phyloP scores from a whole-genome alignment of 2,888 invertebrate genomes.

The Syrista parreyssii region DNA sequence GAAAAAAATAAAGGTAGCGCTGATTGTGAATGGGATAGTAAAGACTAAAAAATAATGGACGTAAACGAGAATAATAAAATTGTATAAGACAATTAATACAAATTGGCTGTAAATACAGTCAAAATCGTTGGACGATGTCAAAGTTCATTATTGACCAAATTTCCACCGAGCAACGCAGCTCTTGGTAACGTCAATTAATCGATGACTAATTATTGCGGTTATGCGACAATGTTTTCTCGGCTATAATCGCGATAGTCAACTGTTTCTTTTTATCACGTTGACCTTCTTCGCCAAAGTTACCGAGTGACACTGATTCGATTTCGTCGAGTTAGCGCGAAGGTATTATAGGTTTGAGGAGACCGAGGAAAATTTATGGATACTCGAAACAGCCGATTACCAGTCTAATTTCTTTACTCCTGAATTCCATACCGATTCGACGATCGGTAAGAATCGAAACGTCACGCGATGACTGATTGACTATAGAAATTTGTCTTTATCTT shows the following conservation, averaged over 20 bases:
- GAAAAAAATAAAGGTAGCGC: background rate
- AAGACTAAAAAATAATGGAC: background rate
- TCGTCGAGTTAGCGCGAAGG: background rate
- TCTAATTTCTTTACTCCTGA: background rate
- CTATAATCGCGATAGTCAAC: background rate
- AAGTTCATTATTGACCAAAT: background rate
- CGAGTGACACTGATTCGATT: background rate
- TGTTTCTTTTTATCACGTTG: background rate
- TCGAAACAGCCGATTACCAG: too few species aligned
- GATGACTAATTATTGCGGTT: background rate
- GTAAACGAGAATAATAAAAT: too few species aligned
- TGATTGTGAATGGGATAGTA: background rate
- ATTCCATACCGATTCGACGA: background rate
- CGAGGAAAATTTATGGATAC: too few species aligned
- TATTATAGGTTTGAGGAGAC: background rate
- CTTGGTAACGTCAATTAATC: background rate
- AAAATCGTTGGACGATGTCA: background rate
- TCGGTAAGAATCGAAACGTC: too few species aligned
- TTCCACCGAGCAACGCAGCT: background rate
- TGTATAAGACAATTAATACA: too few species aligned
- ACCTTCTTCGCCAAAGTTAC: background rate
- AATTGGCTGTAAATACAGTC: background rate
- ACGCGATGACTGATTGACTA: background rate
- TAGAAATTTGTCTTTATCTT: too few species aligned
- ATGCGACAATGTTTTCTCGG: background rate